These are phyloP conservation scores for Muscidifurax raptorellus DNA, from an alignment of 1,140 invertebrate species.

Conservation along the genomic window DNA sequence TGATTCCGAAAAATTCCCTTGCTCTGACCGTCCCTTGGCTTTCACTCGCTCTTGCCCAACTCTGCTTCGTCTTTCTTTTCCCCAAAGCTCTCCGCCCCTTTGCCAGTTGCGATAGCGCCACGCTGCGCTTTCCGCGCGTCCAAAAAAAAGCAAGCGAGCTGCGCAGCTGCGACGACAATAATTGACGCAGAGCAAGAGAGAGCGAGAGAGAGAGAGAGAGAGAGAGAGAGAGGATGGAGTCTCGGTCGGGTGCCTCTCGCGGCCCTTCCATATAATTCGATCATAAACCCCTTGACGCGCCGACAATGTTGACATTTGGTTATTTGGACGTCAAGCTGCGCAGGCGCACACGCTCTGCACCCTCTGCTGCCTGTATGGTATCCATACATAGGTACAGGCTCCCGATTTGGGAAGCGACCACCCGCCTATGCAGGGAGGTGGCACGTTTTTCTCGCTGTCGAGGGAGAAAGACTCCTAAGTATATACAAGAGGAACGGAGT, in stretches of 20 bases:
- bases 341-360: constrained; percentile 1
- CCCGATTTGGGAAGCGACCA: neutral
- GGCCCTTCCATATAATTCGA: constrained; percentile 47
- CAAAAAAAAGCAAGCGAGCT: neutral
- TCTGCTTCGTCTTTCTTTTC: neutral
- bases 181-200: constrained; percentile 14
- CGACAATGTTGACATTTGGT: constrained; percentile 51
- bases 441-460: neutral
- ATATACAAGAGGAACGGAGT: neutral
- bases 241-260: neutral
- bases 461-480: no score
- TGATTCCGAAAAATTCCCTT: neutral
- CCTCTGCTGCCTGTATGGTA: neutral
- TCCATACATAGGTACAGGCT: neutral
- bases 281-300: constrained; percentile 49
- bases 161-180: constrained; percentile 25
- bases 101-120: neutral
- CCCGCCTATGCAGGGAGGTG: neutral
- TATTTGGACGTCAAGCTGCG: constrained; percentile 44
- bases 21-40: neutral
- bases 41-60: neutral
- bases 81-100: neutral
- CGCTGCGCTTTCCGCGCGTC: constrained; percentile 2
- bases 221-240: neutral
- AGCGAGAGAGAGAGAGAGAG: neutral